A percentile compares a stretch with the other conserved stretches of the same genome.
Conservation (phyloP, 1,140 invertebrate genomes). For the Whitmania pigra region DNA sequence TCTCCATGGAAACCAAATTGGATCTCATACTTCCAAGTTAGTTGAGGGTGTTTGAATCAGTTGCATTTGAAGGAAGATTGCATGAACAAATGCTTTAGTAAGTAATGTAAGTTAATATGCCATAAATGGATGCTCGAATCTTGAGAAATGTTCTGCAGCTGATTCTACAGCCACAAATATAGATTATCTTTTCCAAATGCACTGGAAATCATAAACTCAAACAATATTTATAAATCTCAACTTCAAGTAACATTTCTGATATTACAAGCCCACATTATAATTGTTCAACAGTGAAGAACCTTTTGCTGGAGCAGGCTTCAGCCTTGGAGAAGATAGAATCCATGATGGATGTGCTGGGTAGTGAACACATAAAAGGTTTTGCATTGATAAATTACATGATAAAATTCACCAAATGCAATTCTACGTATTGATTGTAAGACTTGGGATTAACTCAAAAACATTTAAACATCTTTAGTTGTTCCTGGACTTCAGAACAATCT, state of each 20-base stretch:
- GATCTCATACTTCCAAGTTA: slow-evolving; percentile 10
- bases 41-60: not conserved
- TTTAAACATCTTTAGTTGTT: not conserved
- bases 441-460: not conserved
- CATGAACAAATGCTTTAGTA: too few relatives aligned
- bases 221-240: not conserved
- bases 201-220: not conserved
- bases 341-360: not conserved
- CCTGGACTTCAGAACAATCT: not conserved
- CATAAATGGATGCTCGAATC: too few relatives aligned
- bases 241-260: not conserved
- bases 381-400: not conserved
- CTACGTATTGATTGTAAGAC: not conserved
- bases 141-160: too few relatives aligned
- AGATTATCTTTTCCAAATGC: not conserved
- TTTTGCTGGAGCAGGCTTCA: slow-evolving; percentile 2
- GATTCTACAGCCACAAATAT: too few relatives aligned
- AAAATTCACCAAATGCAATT: too few relatives aligned
- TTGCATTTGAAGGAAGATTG: too few relatives aligned
- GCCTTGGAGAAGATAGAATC: slow-evolving; percentile 9
- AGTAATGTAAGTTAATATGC: too few relatives aligned
- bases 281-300: not conserved
- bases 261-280: too few relatives aligned
- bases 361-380: slow-evolving; percentile 11
- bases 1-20: slow-evolving; percentile 5